These are phyloP conservation scores for Cyclina sinensis DNA, from an alignment of 1,140 invertebrate genomes.

Conservation along the genomic window DNA sequence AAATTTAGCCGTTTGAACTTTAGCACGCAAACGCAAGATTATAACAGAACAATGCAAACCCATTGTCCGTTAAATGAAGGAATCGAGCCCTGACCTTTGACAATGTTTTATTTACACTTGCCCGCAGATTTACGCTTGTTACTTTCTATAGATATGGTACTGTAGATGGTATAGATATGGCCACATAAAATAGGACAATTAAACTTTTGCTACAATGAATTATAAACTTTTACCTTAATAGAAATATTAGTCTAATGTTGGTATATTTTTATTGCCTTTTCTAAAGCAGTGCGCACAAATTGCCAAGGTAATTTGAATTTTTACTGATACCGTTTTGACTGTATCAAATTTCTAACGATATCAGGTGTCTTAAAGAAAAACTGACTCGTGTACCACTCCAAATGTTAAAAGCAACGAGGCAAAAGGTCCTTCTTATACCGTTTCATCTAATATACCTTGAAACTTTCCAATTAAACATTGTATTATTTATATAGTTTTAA, in stretches of 20 bases:
- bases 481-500: no score
- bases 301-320: conserved; percentile 8
- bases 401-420: no score
- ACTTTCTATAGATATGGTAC: conserved; percentile 7
- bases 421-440: no score
- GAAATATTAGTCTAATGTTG: neutral
- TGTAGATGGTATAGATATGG: conserved; percentile 27
- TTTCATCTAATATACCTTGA: no score
- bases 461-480: no score
- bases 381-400: neutral
- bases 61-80: neutral
- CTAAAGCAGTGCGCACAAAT: neutral
- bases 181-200: conserved; percentile 21
- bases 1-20: conserved; percentile 34
- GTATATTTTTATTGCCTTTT: neutral
- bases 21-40: conserved; percentile 49
- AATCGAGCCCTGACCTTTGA: conserved; percentile 30
- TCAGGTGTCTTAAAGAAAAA: neutral
- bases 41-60: conserved; percentile 3
- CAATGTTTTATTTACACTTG: conserved; percentile 37
- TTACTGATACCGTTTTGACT: neutral
- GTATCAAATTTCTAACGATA: neutral
- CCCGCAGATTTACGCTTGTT: conserved; percentile 24
- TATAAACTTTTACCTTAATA: conserved; percentile 42
- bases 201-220: conserved; percentile 11